Conservation (phyloP, 2,888 invertebrate genomes). For the Campoletis raptor region DNA sequence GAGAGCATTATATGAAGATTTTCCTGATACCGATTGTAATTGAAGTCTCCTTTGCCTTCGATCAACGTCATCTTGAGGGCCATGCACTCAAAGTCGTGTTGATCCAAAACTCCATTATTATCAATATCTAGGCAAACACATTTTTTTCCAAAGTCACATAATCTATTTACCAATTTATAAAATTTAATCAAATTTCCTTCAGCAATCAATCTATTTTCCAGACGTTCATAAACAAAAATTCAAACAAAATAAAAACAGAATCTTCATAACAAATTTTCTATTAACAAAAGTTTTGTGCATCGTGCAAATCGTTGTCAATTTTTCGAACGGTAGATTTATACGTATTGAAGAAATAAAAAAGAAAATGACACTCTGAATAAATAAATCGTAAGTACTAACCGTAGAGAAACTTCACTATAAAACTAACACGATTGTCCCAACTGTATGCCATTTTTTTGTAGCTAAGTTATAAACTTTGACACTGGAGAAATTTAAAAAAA, state of each 20-base stretch:
- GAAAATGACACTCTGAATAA: conserved; percentile 4
- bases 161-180: background rate
- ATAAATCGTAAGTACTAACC: conserved; percentile 87
- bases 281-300: background rate
- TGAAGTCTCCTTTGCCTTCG: conserved; percentile 94
- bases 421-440: conserved; percentile 94
- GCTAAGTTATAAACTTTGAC: conserved; percentile 9
- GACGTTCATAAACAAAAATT: background rate
- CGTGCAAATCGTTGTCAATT: background rate
- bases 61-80: conserved; percentile 92
- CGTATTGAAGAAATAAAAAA: conserved; percentile 41
- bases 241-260: background rate
- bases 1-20: conserved; percentile 94
- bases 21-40: conserved; percentile 89
- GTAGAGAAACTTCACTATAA: conserved; percentile 93
- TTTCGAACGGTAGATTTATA: conserved; percentile 8
- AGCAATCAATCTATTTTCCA: background rate
- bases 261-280: background rate
- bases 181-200: background rate
- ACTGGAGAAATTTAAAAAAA: background rate
- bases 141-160: background rate
- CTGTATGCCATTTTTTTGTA: conserved; percentile 89
- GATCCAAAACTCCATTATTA: conserved; percentile 93
- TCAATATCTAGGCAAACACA: conserved; percentile 89
- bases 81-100: conserved; percentile 93